Evolutionary conservation across 2,888 invertebrate species (phyloP), one percentile per base, ranked within the genome.

Genomic region (Drosophila dives): DNA sequence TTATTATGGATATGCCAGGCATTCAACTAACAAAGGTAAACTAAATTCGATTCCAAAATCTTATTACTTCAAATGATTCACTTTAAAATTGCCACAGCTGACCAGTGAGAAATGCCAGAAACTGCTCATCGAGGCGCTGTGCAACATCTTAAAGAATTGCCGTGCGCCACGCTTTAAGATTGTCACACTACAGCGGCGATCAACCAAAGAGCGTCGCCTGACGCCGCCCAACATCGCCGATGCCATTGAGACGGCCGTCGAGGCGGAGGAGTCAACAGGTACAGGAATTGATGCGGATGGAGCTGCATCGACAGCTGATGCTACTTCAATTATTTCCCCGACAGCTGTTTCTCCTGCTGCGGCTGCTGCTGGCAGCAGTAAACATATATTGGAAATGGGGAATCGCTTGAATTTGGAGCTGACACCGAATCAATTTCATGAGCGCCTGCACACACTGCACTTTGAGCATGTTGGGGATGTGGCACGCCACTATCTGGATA

Each of bases 81-180:
- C 38, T 65, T 42, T 11, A 32, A 12, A 32, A 33, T 51, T 40
- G 91, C 33, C 3, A 26, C 76, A 95, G 94, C 94, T 96, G 78
- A 95, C 95, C 69, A 93, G 94, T 32, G 96, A 96, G 84, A 95
- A 95, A 92, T 96, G 96, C 93, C 95, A 96, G 93, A 95, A 94
- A 91, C 93, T 96, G 73, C 94, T 97, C 80, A 95, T 96, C 79
- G 95, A 95, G 92, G 97, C 97, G 63, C 95, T 96, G 91, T 96
- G 96, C 93, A 96, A 96, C 91, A 97, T 97, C 86, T 94, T 97
- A 91, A 94, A 94, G 92, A 97, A 97, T 94, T 96, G 96, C 91
- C 95, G 94, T 91, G 94, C 94, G 82, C 94, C 94, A 89, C 95
- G 94, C 91, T 96, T 95, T 94, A 95, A 95, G 91, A 94, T 95